phyloP scores from a whole-genome alignment of 2,797 vertebrate genomes.

The Syndactyla subalaris region DNA sequence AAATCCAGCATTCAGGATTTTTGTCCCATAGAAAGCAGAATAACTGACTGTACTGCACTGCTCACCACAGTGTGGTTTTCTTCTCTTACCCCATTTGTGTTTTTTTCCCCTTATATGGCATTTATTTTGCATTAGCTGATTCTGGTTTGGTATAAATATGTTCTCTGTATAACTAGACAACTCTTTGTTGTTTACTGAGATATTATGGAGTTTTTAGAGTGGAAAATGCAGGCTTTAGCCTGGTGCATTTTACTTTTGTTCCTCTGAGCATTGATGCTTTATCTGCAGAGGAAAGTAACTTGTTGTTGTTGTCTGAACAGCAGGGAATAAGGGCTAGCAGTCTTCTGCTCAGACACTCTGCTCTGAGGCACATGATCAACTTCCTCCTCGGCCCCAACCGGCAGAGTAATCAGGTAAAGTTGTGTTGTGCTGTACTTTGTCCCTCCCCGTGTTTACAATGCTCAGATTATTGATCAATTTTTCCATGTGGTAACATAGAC shows the following conservation, averaged over 20 bases:
- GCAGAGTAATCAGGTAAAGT: slow-evolving; percentile 93
- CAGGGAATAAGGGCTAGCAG: slow-evolving; percentile 90
- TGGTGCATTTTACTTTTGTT: neutral
- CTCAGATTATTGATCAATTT: neutral
- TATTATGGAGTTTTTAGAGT: neutral
- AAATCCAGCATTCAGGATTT: neutral
- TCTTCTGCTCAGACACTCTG: slow-evolving; percentile 91
- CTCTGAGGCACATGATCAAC: slow-evolving; percentile 91
- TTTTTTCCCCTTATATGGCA: neutral
- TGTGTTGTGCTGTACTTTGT: neutral
- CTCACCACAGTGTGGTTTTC: neutral
- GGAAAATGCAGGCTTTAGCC: neutral
- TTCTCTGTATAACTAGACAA: neutral
- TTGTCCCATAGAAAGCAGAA: neutral
- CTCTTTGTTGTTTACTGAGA: neutral
- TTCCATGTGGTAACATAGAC: neutral
- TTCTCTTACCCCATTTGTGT: neutral
- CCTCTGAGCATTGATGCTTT: neutral
- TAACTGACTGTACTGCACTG: neutral
- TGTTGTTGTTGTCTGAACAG: slow-evolving; percentile 47
- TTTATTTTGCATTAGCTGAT: neutral
- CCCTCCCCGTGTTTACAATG: fast-evolving
- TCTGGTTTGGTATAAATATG: neutral
- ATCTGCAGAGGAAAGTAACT: neutral
- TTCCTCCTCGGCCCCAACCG: slow-evolving; percentile 91